phyloP scores from a whole-genome alignment of 2,797 vertebrate genomes.

The Rhadinocentrus ornatus region DNA sequence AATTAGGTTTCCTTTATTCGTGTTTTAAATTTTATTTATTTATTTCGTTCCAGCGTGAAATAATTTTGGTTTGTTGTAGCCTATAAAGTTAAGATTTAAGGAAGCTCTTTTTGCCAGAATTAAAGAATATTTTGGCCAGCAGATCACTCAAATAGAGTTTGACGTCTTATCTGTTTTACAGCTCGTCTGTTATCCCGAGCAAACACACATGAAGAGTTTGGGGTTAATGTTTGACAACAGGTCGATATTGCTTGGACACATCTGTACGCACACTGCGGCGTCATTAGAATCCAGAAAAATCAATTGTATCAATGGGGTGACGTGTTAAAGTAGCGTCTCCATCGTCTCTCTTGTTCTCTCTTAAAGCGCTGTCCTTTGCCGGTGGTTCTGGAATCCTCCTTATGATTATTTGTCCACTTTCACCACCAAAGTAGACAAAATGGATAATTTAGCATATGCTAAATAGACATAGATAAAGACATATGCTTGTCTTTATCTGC shows the following conservation, averaged over 20 bases:
- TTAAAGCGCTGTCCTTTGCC: conserved; percentile 40
- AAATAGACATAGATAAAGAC: no score
- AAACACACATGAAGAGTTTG: conserved; percentile 2
- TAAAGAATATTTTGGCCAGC: neutral
- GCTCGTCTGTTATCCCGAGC: neutral
- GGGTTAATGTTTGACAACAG: conserved; percentile 4
- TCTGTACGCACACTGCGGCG: conserved; percentile 3
- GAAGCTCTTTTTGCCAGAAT: neutral
- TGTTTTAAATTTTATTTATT: neutral
- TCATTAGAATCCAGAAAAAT: neutral
- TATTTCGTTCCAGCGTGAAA: neutral
- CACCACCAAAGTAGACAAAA: neutral
- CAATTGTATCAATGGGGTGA: conserved; percentile 17
- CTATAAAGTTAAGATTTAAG: no score
- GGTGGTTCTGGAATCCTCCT: conserved; percentile 43
- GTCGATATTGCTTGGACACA: conserved; percentile 14
- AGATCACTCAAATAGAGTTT: neutral
- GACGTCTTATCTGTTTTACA: conserved; percentile 5
- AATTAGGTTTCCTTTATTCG: no score
- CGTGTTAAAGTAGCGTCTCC: neutral
- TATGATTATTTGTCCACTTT: neutral
- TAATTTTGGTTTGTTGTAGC: neutral
- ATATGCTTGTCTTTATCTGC: no score
- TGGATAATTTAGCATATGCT: neutral
- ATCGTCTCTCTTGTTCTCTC: neutral